Base-by-base conservation (phyloP, 2,888 invertebrate genomes). In the Ormyrus nitidulus region DNA sequence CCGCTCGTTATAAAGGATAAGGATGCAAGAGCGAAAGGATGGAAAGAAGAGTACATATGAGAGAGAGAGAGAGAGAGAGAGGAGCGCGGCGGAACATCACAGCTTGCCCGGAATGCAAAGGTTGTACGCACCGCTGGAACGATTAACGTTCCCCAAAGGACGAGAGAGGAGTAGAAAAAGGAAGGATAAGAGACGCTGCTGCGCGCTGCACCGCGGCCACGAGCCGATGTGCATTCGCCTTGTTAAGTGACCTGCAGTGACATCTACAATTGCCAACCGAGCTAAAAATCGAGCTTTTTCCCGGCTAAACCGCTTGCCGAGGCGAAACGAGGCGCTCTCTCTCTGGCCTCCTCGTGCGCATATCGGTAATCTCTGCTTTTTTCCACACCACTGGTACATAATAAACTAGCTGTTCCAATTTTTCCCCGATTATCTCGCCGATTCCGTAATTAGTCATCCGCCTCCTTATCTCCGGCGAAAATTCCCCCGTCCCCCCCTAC, bases 131-230 rank as follows among this genome's bases (percentile, higher is more conserved):
- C 79, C 77, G 82, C 74, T 76, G 78, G 80, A 84, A 85, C 85
- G 82, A 85, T 86, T 85, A 85, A 85, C 85, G 83, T 85, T 83
- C 83, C 19, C 54, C 82, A 82, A 77, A 83, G 83, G 84, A 77
- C 81, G 80, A 83, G 83, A 85, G 84, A 82, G 82, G 84, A 84
- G 80, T 65, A 81, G 83, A 85, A 83, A 84, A 83, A 81, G 79
- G 79, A 71, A 83, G 81, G 80, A 19, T 19, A 19, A 19, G 19
- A 19, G 19, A 0, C 19, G 19, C 19, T 19, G 19, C 19, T 2
- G 19, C 19, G 19, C 19, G 19, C 19, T 19, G 19, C 19, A 19
- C 19, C 19, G 19, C 19, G 19, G 1, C 19, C 19, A 19, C 19
- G 19, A 2, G 2, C 19, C 19, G 19, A 19, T 19, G 19, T 80